phyloP scores from a whole-genome alignment of 2,113 vertebrate genomes.

The Rhinoderma darwinii region DNA sequence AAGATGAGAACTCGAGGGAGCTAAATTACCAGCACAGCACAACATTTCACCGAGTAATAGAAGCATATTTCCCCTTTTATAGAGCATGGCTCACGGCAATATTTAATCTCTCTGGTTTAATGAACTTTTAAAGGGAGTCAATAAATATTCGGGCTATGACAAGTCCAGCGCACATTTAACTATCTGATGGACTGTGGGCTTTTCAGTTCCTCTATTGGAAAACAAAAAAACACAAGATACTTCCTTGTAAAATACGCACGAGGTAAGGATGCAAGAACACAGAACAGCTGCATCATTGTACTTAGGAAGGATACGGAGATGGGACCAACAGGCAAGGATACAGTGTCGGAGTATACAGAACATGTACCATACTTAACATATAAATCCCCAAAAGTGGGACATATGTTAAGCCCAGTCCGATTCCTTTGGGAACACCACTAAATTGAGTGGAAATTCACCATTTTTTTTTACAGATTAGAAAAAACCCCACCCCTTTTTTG shows the following conservation, averaged over 20 bases:
- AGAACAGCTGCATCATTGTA: neutral
- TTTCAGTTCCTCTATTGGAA: neutral
- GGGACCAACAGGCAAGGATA: neutral
- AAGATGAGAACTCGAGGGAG: slow-evolving; percentile 72
- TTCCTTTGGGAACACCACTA: no score
- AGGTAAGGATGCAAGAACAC: neutral
- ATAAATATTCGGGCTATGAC: slow-evolving; percentile 75
- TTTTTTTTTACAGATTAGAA: no score
- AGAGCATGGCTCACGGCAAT: slow-evolving; percentile 71
- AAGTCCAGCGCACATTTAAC: slow-evolving; percentile 60
- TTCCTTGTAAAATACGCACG: neutral
- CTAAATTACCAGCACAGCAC: slow-evolving; percentile 74
- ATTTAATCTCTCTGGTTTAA: slow-evolving; percentile 80
- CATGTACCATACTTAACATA: no score
- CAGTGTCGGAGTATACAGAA: neutral
- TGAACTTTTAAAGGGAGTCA: slow-evolving; percentile 80
- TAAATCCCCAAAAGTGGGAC: no score
- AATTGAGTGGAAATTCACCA: no score
- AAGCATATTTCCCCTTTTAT: slow-evolving; percentile 74
- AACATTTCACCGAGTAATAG: slow-evolving; percentile 76
- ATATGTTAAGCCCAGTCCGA: no score
- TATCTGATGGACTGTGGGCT: slow-evolving; percentile 19
- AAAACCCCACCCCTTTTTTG: no score
- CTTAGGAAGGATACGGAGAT: no score
- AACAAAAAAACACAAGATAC: neutral